Evolutionary conservation across 1,140 invertebrate species (phyloP), one percentile per base, ranked within the genome.

Genomic region (Drosophila obscura): DNA sequence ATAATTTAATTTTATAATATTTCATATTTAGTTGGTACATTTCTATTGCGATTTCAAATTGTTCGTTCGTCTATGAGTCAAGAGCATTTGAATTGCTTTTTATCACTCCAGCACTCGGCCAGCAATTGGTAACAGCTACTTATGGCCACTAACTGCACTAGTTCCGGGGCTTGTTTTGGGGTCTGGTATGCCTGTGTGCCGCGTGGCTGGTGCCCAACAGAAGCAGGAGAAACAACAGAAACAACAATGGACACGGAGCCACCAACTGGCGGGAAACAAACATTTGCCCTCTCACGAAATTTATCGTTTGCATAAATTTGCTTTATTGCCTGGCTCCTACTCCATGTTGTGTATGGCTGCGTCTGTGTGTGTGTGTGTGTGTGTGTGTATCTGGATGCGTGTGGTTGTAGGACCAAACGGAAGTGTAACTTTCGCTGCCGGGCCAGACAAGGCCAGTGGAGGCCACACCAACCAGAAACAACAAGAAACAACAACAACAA

Each of bases 301-400:
- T 90, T 90, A 90, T 88, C 83, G 88, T 90, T 89, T 90, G 88
- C 88, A 90, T 90, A 90, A 90, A 90, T 90, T 90, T 90, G 88
- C 83, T 90, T 90, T 90, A 90, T 90, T 84, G 88, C 88, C 84
- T 43, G 73, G 73, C 49, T 69, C 57, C 35, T 62, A 51, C 49
- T 63, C 46, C 62, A 39, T 65, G 61, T 61, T 83, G 44, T 67
- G 41, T 63, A 15, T 28, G 24, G 22, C 11, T 28, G 13, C 1
- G 48, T 6, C 26, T 57, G 50, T 16, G 26, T 59, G 31, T 64
- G 63, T 56, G 41, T 49, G 28, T 55, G 35, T 19, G 56, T 46
- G 41, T 26, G 52, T 62, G 49, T 51, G 56, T 71, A 46, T 81
- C 56, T 59, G 73, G 73, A 56, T 71, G 55, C 52, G 16, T 39